Evolutionary conservation across 2,797 vertebrate genomes (phyloP).

Genomic region (Gadopsis bispinosus): DNA sequence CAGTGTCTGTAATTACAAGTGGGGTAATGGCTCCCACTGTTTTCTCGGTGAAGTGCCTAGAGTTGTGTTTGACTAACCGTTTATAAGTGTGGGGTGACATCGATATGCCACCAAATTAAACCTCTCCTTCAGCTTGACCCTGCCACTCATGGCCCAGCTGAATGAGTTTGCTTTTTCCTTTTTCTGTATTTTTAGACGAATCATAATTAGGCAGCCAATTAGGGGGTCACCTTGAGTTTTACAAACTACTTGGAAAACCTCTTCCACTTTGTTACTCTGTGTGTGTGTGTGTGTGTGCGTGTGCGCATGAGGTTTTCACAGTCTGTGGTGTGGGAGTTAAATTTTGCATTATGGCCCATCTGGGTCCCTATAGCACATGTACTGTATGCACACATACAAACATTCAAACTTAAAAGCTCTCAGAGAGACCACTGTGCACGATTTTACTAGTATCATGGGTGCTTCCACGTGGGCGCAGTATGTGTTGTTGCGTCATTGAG

Average conservation of each 20-base stretch:
- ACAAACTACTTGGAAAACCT: conserved; percentile 76
- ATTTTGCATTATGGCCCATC: conserved; percentile 15
- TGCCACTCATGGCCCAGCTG: conserved; percentile 73
- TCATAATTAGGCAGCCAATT: conserved; percentile 85
- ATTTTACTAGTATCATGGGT: no score
- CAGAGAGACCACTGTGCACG: background rate
- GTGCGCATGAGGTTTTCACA: conserved; percentile 12
- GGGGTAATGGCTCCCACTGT: conserved; percentile 80
- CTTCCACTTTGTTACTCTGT: conserved; percentile 48
- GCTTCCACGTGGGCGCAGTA: no score
- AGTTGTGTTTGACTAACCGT: conserved; percentile 83
- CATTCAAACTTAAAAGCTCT: background rate
- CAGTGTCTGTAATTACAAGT: conserved; percentile 81
- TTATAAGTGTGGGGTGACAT: conserved; percentile 78
- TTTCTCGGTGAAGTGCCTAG: conserved; percentile 74
- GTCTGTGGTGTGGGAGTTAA: background rate
- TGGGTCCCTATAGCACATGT: background rate
- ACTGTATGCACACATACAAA: conserved; percentile 4
- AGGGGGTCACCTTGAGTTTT: conserved; percentile 84
- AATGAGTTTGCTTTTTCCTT: conserved; percentile 74
- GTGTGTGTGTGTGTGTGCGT: conserved; percentile 18
- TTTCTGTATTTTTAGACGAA: conserved; percentile 78
- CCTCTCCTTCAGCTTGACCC: conserved; percentile 83
- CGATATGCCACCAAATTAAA: conserved; percentile 81
- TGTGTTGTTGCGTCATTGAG: no score